phyloP scores from a whole-genome alignment of 2,888 invertebrate genomes.

The Pterobdella sp. region DNA sequence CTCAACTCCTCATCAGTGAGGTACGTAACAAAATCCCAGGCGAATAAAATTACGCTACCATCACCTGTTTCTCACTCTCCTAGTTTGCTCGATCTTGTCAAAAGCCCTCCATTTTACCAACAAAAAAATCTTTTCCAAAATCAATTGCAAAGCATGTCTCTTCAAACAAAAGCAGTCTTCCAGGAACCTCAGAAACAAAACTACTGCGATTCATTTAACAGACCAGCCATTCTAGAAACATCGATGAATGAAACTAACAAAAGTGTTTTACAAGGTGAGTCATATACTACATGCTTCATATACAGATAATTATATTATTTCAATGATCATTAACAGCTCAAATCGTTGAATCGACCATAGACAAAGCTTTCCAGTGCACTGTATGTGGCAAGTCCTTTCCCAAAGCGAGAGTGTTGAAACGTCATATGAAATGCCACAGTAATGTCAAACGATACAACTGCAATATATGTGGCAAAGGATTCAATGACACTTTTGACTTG shows the following conservation, averaged over 20 bases:
- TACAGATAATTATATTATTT: not conserved
- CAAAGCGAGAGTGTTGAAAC: conserved; percentile 86
- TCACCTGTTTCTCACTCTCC: not conserved
- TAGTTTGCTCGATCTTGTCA: not conserved
- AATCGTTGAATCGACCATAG: conserved; percentile 35
- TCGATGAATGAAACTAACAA: not conserved
- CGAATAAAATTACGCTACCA: not conserved
- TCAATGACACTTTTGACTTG: conserved; percentile 98
- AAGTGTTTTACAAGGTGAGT: not conserved
- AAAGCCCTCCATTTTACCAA: not conserved
- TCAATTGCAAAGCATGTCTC: not conserved
- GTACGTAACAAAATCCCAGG: not conserved
- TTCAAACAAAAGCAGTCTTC: not conserved
- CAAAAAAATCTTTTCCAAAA: not conserved
- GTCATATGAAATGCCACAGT: conserved; percentile 98
- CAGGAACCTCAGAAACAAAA: not conserved
- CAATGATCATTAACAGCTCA: not conserved
- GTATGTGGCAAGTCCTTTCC: conserved; percentile 89
- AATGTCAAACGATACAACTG: conserved; percentile 96
- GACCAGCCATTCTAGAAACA: too few relatives aligned
- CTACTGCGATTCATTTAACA: not conserved
- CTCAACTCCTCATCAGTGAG: not conserved
- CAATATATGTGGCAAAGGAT: conserved; percentile 98
- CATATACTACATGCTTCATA: not conserved
- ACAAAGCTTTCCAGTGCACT: conserved; percentile 67